These are phyloP conservation scores for Lapara coniferarum DNA, from an alignment of 2,888 invertebrate species.

Conservation along the genomic window DNA sequence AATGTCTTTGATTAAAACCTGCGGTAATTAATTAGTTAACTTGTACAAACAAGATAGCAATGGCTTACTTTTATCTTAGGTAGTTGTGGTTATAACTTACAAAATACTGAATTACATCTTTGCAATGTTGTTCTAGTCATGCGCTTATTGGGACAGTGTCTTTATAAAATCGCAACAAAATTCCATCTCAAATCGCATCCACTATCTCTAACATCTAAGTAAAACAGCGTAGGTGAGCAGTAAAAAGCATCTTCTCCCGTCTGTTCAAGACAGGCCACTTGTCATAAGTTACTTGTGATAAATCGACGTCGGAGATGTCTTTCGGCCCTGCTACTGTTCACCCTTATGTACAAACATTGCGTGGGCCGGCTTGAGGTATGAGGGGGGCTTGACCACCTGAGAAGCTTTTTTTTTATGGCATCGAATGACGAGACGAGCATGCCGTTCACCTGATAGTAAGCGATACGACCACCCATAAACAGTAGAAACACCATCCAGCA, in stretches of 20 bases:
- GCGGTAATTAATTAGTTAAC: too few relatives aligned
- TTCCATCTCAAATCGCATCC: constrained; percentile 25
- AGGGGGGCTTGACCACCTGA: background rate
- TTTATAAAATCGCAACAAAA: background rate
- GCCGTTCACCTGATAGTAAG: too few relatives aligned
- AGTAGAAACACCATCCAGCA: too few relatives aligned
- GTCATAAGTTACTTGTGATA: constrained; percentile 79
- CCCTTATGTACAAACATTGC: constrained; percentile 61
- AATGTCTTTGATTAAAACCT: too few relatives aligned
- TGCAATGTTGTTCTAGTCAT: background rate
- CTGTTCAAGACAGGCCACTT: constrained; percentile 76
- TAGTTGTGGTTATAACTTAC: too few relatives aligned
- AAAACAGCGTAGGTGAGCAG: constrained; percentile 53
- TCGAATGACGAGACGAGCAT: too few relatives aligned
- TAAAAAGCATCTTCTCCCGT: constrained; percentile 72
- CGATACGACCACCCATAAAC: too few relatives aligned
- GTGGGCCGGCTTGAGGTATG: background rate
- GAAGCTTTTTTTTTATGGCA: too few relatives aligned
- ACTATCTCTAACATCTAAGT: constrained; percentile 35
- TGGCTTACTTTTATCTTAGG: too few relatives aligned
- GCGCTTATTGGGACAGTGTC: background rate
- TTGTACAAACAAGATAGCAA: too few relatives aligned
- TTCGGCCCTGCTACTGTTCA: constrained; percentile 72
- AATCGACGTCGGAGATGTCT: constrained; percentile 75
- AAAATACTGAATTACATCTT: background rate